Percentiles rank a stretch among this genome's conserved stretches.
These are phyloP conservation scores for Nipponacmea schrenckii DNA, from an alignment of 2,888 invertebrate species.

Conservation along the genomic window DNA sequence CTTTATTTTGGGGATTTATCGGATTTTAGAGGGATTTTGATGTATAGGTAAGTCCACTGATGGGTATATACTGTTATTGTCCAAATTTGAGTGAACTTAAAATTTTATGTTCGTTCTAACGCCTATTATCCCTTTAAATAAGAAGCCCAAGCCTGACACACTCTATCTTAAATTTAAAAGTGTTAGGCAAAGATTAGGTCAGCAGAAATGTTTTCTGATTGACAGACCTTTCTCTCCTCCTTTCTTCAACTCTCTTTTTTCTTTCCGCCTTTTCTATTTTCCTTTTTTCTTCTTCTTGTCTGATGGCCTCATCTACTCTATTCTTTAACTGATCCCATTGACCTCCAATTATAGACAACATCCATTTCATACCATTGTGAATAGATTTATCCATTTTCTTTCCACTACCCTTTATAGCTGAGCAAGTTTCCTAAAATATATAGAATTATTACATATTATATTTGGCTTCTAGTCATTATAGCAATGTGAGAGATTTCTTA, in stretches of 20 bases:
- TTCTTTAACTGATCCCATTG: constrained; percentile 76
- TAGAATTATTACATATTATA: neutral
- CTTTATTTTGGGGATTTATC: too few relatives aligned
- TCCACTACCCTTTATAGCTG: constrained; percentile 68
- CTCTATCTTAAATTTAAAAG: neutral
- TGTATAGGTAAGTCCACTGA: too few relatives aligned
- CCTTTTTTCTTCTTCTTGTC: constrained; percentile 71
- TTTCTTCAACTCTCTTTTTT: constrained; percentile 68
- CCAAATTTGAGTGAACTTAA: too few relatives aligned
- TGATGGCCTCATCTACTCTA: constrained; percentile 75
- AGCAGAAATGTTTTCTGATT: too few relatives aligned
- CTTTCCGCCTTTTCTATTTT: constrained; percentile 68
- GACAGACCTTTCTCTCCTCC: constrained; percentile 56
- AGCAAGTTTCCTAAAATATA: constrained; percentile 70
- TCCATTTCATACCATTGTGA: constrained; percentile 72
- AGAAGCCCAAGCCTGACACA: too few relatives aligned
- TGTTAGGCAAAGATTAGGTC: neutral
- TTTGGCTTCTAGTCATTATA: too few relatives aligned
- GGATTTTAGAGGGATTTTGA: too few relatives aligned
- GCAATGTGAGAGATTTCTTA: too few relatives aligned
- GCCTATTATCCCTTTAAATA: too few relatives aligned
- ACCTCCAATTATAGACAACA: constrained; percentile 77
- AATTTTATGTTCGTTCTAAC: too few relatives aligned
- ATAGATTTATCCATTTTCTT: constrained; percentile 77
- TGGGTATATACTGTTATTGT: too few relatives aligned